These are phyloP conservation scores for Melanerpes formicivorus DNA, from an alignment of 2,113 vertebrate species.

Conservation along the genomic window DNA sequence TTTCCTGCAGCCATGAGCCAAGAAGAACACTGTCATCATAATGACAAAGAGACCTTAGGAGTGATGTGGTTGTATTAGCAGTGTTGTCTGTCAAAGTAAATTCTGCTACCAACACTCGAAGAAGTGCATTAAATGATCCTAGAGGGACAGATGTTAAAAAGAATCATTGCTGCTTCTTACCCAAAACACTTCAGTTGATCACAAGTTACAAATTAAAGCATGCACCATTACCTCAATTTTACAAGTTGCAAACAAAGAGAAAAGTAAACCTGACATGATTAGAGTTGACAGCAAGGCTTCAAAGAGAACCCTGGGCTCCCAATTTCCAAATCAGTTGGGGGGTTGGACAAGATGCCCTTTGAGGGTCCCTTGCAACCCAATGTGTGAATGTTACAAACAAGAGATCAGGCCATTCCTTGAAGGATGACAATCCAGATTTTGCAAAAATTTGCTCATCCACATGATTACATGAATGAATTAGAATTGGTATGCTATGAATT, in stretches of 20 bases:
- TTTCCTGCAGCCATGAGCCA: slow-evolving; percentile 99
- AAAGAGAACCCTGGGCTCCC: not conserved
- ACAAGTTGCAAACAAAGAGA: not conserved
- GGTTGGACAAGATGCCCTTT: too few species aligned
- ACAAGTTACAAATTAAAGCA: not conserved
- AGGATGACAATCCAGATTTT: not conserved
- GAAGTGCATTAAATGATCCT: slow-evolving; percentile 95
- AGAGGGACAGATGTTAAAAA: not conserved
- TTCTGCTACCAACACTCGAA: slow-evolving; percentile 96
- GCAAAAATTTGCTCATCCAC: not conserved
- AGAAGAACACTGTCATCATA: slow-evolving; percentile 98
- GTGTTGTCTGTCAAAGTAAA: slow-evolving; percentile 99
- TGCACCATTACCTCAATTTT: not conserved
- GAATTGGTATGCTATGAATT: not conserved
- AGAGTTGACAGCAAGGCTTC: not conserved
- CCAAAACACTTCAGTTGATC: not conserved
- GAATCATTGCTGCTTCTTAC: not conserved
- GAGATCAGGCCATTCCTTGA: not conserved
- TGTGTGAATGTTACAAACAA: not conserved
- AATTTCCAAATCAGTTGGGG: not conserved
- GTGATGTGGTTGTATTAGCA: slow-evolving; percentile 96
- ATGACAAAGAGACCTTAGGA: slow-evolving; percentile 96
- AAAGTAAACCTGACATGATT: not conserved
- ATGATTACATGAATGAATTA: not conserved
- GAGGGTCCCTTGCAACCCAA: too few species aligned